A percentile compares a stretch with the other conserved stretches of the same genome.
phyloP scores from a whole-genome alignment of 2,797 vertebrate genomes.

The Periophthalmus magnuspinnatus region DNA sequence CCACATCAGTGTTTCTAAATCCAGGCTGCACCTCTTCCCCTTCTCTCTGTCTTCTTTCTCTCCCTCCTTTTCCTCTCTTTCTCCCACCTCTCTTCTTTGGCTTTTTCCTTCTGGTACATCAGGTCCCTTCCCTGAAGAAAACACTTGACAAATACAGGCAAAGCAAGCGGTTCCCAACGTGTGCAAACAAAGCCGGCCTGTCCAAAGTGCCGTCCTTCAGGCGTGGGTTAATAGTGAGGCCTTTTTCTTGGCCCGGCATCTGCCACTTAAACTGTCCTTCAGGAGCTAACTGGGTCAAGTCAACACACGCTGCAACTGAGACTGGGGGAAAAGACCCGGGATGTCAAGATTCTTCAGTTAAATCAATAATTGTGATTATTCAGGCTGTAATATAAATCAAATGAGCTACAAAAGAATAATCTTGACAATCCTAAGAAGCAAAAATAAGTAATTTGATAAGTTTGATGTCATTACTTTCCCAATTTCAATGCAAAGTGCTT shows the following conservation, averaged over 20 bases:
- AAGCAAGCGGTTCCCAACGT: conserved; percentile 26
- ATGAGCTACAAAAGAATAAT: too few relatives aligned
- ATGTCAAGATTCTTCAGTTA: too few relatives aligned
- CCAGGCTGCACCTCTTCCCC: not conserved
- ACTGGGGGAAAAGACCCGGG: not conserved
- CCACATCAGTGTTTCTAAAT: conserved; percentile 31
- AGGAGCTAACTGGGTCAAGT: conserved; percentile 1
- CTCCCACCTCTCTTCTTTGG: not conserved
- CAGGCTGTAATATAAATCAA: too few relatives aligned
- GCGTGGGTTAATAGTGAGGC: conserved; percentile 33
- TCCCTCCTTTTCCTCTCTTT: not conserved
- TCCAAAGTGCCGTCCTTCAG: conserved; percentile 37
- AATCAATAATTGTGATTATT: too few relatives aligned
- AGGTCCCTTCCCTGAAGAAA: conserved; percentile 37
- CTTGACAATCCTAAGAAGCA: too few relatives aligned
- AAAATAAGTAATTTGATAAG: too few relatives aligned
- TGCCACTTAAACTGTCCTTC: conserved; percentile 23
- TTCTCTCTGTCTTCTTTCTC: conserved; percentile 6
- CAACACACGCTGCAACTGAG: not conserved
- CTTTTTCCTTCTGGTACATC: conserved; percentile 14
- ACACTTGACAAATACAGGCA: conserved; percentile 44
- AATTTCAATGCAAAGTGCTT: too few relatives aligned
- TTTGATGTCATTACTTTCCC: too few relatives aligned
- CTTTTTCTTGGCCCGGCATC: conserved; percentile 33
- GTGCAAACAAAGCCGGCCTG: conserved; percentile 38